Evolutionary conservation across 2,888 invertebrate species (phyloP).

Genomic region (Lypha dubia): DNA sequence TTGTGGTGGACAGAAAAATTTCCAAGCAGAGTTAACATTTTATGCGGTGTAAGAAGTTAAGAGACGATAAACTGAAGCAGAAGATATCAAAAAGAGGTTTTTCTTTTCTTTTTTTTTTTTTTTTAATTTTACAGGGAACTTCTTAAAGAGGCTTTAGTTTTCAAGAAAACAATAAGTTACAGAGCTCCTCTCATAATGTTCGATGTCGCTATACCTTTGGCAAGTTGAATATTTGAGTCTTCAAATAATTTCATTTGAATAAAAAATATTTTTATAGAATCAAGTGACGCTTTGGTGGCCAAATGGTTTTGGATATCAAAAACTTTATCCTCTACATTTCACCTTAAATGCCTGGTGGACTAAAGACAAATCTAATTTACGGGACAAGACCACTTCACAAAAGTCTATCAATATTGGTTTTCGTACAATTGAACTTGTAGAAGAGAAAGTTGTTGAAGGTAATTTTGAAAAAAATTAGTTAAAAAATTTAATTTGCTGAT

Average conservation of each 20-base stretch:
- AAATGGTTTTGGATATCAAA: slow-evolving; percentile 93
- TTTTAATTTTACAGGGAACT: slow-evolving; percentile 79
- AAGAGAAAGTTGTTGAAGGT: slow-evolving; percentile 84
- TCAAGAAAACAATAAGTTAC: slow-evolving; percentile 76
- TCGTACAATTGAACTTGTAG: slow-evolving; percentile 91
- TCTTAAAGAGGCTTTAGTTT: slow-evolving; percentile 76
- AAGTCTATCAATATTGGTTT: slow-evolving; percentile 91
- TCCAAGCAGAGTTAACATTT: slow-evolving; percentile 79
- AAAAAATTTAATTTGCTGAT: no score
- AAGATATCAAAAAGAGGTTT: background rate
- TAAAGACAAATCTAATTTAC: slow-evolving; percentile 73
- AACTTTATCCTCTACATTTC: slow-evolving; percentile 88
- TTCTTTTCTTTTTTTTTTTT: background rate
- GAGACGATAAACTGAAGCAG: background rate
- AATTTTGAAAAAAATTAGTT: background rate
- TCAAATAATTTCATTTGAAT: background rate
- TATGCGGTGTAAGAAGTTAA: slow-evolving; percentile 81
- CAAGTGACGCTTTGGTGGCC: slow-evolving; percentile 94
- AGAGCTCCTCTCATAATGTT: slow-evolving; percentile 79
- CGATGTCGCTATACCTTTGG: slow-evolving; percentile 79
- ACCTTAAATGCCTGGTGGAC: slow-evolving; percentile 82
- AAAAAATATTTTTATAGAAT: slow-evolving; percentile 78
- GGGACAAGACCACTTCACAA: slow-evolving; percentile 79
- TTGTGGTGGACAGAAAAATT: slow-evolving; percentile 77
- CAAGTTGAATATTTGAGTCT: slow-evolving; percentile 71